phyloP scores from a whole-genome alignment of 2,888 invertebrate genomes.

The Allolobophora icterica region DNA sequence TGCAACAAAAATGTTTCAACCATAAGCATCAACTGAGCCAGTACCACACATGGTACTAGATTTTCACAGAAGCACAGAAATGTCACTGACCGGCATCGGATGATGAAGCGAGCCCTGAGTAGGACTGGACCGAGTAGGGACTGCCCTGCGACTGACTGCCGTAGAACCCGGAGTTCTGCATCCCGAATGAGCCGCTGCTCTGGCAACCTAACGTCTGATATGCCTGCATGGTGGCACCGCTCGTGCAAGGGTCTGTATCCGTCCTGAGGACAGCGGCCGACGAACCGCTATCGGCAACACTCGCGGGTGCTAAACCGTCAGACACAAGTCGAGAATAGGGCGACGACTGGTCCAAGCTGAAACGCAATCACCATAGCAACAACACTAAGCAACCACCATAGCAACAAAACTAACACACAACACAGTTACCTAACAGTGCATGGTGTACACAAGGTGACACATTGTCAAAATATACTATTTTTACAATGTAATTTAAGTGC shows the following conservation, averaged over 20 bases:
- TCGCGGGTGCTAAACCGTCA: neutral
- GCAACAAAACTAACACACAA: neutral
- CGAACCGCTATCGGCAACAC: neutral
- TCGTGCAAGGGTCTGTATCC: neutral
- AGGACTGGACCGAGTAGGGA: constrained; percentile 11
- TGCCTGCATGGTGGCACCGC: constrained; percentile 47
- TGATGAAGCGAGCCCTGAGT: neutral
- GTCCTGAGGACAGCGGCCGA: neutral
- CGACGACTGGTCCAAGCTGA: constrained; percentile 3
- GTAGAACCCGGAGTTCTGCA: constrained; percentile 48
- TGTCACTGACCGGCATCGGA: constrained; percentile 1
- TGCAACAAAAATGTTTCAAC: neutral
- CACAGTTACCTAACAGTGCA: neutral
- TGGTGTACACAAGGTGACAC: neutral
- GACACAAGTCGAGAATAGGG: neutral
- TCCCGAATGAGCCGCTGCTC: constrained; percentile 47
- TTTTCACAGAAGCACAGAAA: neutral
- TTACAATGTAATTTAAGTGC: neutral
- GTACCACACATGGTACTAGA: neutral
- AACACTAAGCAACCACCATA: neutral
- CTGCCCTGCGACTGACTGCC: constrained; percentile 28
- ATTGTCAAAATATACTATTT: neutral
- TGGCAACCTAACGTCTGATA: constrained; percentile 47
- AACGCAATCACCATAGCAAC: neutral
- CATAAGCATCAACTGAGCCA: neutral